Conservation (phyloP, 2,888 invertebrate species). For the Volucella zonaria region DNA sequence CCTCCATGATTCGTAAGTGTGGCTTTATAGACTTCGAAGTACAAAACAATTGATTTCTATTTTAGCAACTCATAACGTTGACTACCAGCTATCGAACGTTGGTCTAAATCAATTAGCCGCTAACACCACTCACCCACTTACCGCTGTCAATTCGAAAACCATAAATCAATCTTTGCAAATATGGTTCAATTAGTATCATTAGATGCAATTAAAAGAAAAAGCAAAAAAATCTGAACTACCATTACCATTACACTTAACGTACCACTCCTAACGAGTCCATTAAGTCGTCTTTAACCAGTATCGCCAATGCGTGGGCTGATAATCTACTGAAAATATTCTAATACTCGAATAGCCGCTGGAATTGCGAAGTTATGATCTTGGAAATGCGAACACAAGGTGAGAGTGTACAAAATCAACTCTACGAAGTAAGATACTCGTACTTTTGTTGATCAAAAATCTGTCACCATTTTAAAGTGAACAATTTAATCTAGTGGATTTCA, state of each 20-base stretch:
- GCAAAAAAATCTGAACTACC: too few relatives aligned
- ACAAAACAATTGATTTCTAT: too few relatives aligned
- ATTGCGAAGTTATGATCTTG: constrained; percentile 8
- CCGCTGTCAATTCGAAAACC: not conserved
- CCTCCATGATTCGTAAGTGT: too few relatives aligned
- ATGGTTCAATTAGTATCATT: constrained; percentile 53
- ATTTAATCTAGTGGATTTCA: constrained; percentile 36
- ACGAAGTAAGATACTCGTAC: constrained; percentile 1
- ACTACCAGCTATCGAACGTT: too few relatives aligned
- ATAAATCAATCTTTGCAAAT: constrained; percentile 52
- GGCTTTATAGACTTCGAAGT: too few relatives aligned
- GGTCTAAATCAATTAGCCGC: not conserved
- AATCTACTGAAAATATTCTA: constrained; percentile 23
- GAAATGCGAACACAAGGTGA: constrained; percentile 30
- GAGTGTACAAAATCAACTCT: constrained; percentile 6
- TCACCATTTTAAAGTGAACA: constrained; percentile 37
- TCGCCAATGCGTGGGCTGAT: not conserved
- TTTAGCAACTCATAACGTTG: too few relatives aligned
- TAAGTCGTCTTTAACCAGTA: constrained; percentile 2
- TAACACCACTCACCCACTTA: not conserved
- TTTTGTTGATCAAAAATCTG: constrained; percentile 32
- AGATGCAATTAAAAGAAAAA: constrained; percentile 41
- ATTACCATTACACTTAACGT: constrained; percentile 35
- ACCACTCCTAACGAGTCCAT: constrained; percentile 49
- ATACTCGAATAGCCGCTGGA: constrained; percentile 15